Conservation (phyloP, 2,888 invertebrate genomes). For the Slavum lentiscoides region DNA sequence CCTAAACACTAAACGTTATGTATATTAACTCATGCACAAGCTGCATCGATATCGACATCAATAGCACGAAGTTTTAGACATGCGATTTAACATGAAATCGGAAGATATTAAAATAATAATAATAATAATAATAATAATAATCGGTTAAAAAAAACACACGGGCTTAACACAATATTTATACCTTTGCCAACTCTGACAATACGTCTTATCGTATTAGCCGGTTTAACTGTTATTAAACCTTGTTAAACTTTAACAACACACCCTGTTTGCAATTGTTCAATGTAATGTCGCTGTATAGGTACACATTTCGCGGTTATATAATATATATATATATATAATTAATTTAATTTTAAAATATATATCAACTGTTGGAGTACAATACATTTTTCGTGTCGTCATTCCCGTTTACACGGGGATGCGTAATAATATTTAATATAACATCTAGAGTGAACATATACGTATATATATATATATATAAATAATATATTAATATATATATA, state of each 20-base stretch:
- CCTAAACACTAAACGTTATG: conserved; percentile 20
- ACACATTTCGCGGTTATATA: background rate
- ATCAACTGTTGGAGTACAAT: no score
- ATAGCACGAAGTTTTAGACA: background rate
- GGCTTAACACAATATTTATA: conserved; percentile 10
- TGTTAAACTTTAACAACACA: no score
- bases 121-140: background rate
- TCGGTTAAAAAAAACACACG: conserved; percentile 10
- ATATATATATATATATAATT: no score
- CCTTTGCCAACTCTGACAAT: background rate
- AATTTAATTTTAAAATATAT: conserved; percentile 1
- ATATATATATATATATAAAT: background rate
- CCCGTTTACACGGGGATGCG: background rate
- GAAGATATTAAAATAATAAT: conserved; percentile 4
- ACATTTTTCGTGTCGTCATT: background rate
- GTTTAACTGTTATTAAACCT: no score
- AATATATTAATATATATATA: background rate
- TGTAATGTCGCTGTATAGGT: background rate
- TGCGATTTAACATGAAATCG: conserved; percentile 12
- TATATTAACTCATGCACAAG: conserved; percentile 6
- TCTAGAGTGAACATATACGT: background rate
- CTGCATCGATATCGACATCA: conserved; percentile 7
- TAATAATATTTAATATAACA: background rate
- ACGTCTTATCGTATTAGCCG: conserved; percentile 7
- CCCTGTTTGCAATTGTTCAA: conserved; percentile 28